A percentile compares a stretch with the other conserved stretches of the same genome.
phyloP scores from a whole-genome alignment of 2,113 vertebrate genomes.

The Excalfactoria chinensis region DNA sequence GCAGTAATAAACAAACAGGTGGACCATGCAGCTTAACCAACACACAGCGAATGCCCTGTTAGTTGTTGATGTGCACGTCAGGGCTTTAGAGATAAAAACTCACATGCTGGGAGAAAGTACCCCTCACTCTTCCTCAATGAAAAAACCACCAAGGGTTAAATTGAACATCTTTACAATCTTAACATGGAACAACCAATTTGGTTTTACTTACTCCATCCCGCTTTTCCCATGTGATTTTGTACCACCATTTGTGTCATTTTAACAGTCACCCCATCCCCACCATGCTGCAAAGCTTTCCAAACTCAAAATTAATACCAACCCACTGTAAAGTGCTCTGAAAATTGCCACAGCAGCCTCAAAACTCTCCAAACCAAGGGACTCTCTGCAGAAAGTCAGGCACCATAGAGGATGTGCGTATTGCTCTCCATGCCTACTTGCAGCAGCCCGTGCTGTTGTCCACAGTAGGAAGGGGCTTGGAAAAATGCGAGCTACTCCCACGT shows the following conservation, averaged over 20 bases:
- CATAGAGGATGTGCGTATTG: neutral
- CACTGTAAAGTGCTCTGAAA: neutral
- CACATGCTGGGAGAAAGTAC: neutral
- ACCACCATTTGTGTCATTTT: neutral
- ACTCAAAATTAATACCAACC: neutral
- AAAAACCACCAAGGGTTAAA: neutral
- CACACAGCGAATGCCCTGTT: neutral
- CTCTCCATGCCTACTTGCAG: neutral
- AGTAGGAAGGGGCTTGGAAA: neutral
- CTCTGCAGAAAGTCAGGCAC: neutral
- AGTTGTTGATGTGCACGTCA: accelerated
- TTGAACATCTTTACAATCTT: neutral
- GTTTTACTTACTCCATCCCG: neutral
- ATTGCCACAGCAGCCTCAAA: neutral
- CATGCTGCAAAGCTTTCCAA: neutral
- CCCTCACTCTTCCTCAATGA: neutral
- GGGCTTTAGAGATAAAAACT: neutral
- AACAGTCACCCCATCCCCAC: neutral
- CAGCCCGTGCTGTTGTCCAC: neutral
- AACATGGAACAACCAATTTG: neutral
- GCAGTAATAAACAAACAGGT: neutral
- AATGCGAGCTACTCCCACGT: neutral
- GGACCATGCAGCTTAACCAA: neutral
- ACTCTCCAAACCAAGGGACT: neutral
- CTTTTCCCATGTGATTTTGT: constrained; percentile 12